Percentiles rank a stretch among this genome's conserved stretches.
Conservation (phyloP, 92 coral and sea anemone species). For the Chrysogorgia sp. region DNA sequence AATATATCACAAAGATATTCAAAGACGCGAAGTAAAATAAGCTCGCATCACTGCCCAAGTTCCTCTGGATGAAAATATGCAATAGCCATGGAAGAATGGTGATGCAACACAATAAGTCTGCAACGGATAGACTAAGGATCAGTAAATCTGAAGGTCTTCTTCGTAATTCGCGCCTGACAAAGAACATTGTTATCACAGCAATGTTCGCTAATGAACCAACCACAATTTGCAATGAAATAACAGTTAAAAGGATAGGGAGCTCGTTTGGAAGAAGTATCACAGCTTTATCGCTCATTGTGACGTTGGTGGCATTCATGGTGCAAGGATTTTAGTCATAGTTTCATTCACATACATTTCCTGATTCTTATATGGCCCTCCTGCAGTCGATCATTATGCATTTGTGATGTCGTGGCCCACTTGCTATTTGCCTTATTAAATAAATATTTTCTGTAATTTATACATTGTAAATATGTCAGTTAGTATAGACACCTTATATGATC, state of each 20-base stretch:
- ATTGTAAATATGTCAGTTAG: too few relatives aligned
- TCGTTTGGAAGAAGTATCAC: neutral
- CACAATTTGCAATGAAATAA: conserved; percentile 19
- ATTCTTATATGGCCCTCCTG: too few relatives aligned
- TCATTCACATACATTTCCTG: too few relatives aligned
- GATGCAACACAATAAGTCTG: conserved; percentile 8
- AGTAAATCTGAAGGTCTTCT: conserved; percentile 19
- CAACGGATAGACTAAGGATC: conserved; percentile 18
- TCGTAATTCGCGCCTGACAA: neutral
- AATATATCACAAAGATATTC: conserved; percentile 8
- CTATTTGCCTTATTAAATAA: too few relatives aligned
- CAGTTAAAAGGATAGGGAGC: neutral
- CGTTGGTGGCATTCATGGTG: too few relatives aligned
- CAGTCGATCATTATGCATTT: too few relatives aligned
- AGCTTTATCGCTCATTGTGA: neutral
- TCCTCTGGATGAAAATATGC: conserved; percentile 6
- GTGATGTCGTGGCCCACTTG: too few relatives aligned
- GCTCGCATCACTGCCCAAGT: neutral
- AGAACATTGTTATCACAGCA: conserved; percentile 4
- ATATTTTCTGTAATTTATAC: too few relatives aligned
- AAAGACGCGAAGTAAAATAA: conserved; percentile 16
- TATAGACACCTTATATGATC: too few relatives aligned
- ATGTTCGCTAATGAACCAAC: conserved; percentile 22
- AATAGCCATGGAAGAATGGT: conserved; percentile 25
- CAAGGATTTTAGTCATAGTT: too few relatives aligned